These are phyloP conservation scores for Drosophila lacertosa DNA, from an alignment of 1,140 invertebrate species.

Conservation along the genomic window DNA sequence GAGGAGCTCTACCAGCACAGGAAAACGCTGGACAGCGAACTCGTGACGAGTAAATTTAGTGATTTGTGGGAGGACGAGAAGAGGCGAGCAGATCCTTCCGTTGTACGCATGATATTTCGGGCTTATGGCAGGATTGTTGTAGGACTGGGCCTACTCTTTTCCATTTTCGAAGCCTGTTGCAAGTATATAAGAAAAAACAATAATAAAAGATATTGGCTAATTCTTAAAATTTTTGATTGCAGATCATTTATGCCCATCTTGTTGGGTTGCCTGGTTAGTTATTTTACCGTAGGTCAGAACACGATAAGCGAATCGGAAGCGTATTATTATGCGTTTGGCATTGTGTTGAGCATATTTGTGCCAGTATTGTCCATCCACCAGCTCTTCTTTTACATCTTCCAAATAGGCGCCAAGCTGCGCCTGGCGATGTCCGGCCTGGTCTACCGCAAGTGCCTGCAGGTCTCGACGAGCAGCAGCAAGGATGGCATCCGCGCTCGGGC, in stretches of 20 bases:
- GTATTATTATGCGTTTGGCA: conserved; percentile 88
- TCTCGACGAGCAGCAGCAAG: conserved; percentile 88
- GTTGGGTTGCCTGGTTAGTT: conserved; percentile 88
- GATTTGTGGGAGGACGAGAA: conserved; percentile 73
- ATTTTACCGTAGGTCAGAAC: conserved; percentile 86
- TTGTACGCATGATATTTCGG: conserved; percentile 85
- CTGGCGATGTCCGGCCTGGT: conserved; percentile 92
- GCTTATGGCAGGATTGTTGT: conserved; percentile 85
- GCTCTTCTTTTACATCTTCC: conserved; percentile 90
- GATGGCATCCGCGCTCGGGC: conserved; percentile 93
- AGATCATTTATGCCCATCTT: conserved; percentile 89
- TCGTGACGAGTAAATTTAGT: conserved; percentile 69
- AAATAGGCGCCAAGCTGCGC: conserved; percentile 90
- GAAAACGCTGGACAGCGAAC: conserved; percentile 67
- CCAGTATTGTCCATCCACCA: conserved; percentile 91
- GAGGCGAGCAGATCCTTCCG: conserved; percentile 84
- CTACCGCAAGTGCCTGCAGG: conserved; percentile 90
- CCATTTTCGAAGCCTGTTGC: conserved; percentile 85
- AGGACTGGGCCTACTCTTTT: conserved; percentile 85
- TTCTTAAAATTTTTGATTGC: conserved; percentile 62
- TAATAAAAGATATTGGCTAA: conserved; percentile 8
- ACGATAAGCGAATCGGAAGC: conserved; percentile 85
- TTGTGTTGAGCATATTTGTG: conserved; percentile 87
- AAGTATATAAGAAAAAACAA: conserved; percentile 85
- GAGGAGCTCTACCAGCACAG: conserved; percentile 85